Base-by-base conservation (phyloP, 1,140 invertebrate genomes). In the Lepidurus apus region DNA sequence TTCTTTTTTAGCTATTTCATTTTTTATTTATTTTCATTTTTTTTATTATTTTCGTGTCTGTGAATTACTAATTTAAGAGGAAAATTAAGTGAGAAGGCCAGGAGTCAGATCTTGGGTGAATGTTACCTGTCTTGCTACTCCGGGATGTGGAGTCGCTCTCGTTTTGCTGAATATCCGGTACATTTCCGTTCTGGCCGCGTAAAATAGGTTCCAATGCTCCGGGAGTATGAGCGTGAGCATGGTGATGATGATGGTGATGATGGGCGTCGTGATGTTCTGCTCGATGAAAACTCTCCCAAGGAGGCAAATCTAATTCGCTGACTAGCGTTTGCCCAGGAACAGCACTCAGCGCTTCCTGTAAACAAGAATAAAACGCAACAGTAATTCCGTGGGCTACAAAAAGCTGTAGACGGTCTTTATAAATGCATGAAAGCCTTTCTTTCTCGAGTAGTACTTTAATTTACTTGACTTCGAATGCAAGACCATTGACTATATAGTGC, bases 311-410 rank as follows among this genome's bases (percentile, higher is more conserved):
- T 21, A 65, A 65, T 65, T 65, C 53, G 53, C 17, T 65, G 21
- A 65, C 53, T 65, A 65, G 53, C 53, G 53, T 65, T 65, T 65
- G 53, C 53, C 53, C 53, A 17, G 53, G 53, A 65, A 65, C 53
- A n/a, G 53, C 13, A 65, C 13, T 65, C 53, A 65, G 9, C 17
- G 4, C 21, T n/a, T 65, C 53, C 53, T 65, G 21, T 7, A 65
- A 65, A 65, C 17, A 65, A 17, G 45, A 17, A 47, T 10, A 47
- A 47, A 11, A 47, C 5, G 10, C 45, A 47, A 47, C 45, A 47
- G 45, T 47, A 47, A 34, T 34, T 4, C 34, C 34, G 34, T 34
- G 34, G 34, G 34, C 34, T 34, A 4, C 4, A 34, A 34, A 34
- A 34, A 34, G 34, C 34, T 34, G 4, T 34, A 34, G 34, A 34